Evolutionary conservation across 2,888 invertebrate species (phyloP), one percentile per base, ranked within the genome.

Genomic region (Sialis lutaria): DNA sequence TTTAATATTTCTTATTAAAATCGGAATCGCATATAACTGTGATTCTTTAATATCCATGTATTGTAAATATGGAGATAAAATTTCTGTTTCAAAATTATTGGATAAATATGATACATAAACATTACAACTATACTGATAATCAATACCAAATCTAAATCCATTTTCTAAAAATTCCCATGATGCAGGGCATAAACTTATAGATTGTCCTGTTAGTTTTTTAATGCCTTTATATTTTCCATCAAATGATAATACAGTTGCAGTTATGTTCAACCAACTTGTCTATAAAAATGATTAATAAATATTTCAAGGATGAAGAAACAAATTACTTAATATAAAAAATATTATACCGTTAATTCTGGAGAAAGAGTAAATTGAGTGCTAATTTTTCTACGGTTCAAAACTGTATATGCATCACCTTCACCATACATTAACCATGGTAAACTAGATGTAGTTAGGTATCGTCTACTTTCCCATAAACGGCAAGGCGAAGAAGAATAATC

Each of bases 1-100:
- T 59, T 67, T 60, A 49, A 69, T 60, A 53, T 73, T 72, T 46
- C 61, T 62, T 32, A 76, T 67, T 12, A 73, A 61, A 40, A 79
- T 60, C 6, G 79, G 78, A 31, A 79, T 55, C 2, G 73, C 64
- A 54, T 73, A 73, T 44, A 75, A 57, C 51, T 64, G 55, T 39
- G 58, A 57, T 44, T 60, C 64, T n/a, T 59, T 64, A 42, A 61
- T 59, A 10, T 64, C 61, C 43, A 55, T 61, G 55, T 68, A 71
- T 47, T 67, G 61, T 47, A 78, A 57, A 56, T 68, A 76, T 13
- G 74, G 65, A 51, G 73, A 72, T 51, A 68, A 64, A 58, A 78
- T 74, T 51, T 61, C 57, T 50, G 67, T 66, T 55, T 64, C 55
- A 9, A 53, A 50, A 35, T 57, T 53, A 2, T 57, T 55, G 32